Conservation (phyloP, 1,140 invertebrate species). For the Propsilocerus akamusi region DNA sequence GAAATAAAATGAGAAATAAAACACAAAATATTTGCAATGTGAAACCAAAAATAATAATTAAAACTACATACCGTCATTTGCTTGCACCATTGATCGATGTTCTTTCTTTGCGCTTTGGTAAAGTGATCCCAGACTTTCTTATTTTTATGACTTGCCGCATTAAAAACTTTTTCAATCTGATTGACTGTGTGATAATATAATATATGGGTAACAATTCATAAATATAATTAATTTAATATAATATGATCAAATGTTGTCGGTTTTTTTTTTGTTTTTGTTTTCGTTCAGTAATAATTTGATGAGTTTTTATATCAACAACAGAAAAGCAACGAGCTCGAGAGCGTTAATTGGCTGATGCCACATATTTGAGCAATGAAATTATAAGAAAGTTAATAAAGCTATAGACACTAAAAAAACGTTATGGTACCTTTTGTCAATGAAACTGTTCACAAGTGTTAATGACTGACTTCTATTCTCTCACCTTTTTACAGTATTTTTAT, state of each 20-base stretch:
- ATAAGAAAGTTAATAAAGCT: no score
- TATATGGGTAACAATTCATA: slow-evolving; percentile 16
- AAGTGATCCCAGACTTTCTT: slow-evolving; percentile 99
- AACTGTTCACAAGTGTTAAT: no score
- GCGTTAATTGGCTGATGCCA: no score
- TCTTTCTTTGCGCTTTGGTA: slow-evolving; percentile 95
- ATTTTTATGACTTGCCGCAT: slow-evolving; percentile 76
- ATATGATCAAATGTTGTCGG: slow-evolving; percentile 14
- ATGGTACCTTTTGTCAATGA: no score
- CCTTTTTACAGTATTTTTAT: no score
- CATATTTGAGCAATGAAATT: no score
- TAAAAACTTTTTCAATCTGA: slow-evolving; percentile 94
- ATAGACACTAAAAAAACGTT: no score
- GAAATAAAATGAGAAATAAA: not conserved
- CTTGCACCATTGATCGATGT: slow-evolving; percentile 95
- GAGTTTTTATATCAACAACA: no score
- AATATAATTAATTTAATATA: slow-evolving; percentile 8
- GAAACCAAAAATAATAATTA: not conserved
- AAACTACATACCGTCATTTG: slow-evolving; percentile 77
- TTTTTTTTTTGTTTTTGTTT: slow-evolving; percentile 15
- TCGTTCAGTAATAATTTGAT: no score
- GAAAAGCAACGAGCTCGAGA: no score
- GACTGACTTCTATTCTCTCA: no score
- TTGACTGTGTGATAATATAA: slow-evolving; percentile 50
- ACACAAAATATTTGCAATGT: no score